Base-by-base conservation (phyloP, 2,113 vertebrate genomes). In the Centropristis striata region DNA sequence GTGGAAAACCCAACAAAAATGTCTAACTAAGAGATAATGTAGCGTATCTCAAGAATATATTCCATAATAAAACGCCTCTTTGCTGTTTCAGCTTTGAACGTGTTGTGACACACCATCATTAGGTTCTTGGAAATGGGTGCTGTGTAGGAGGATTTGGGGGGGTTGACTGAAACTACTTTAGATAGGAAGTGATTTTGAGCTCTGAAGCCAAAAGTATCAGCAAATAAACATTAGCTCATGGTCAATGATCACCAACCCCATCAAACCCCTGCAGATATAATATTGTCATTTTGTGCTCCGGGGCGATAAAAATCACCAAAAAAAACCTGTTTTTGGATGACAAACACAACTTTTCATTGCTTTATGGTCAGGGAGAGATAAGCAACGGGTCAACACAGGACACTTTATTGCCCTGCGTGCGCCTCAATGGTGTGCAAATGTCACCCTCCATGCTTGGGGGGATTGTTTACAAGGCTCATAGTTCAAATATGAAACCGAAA, bases 401-500 rank as follows among this genome's bases (percentile, higher is more conserved):
- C 57, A 44, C 37, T 49, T 39, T 68, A 53, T 36, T 50, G 53
- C 49, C 71, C 53, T 55, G 21, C 4, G 10, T 83, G 57, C 13
- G 3, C 55, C 81, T 61, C 46, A 27, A 13, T 54, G 46, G 59
- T 13, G 65, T 57, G 59, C 57, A 83, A 80, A 85, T 79, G 70
- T 80, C 67, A 69, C 68, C 25, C 36, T 80, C 41, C n/a, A 42
- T 20, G 49, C 54, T 71, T 11, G 32, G 41, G 42, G 23, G 39
- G 57, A 73, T 60, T 84, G 81, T 86, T 87, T 69, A 81, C 65
- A 67, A 78, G 61, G 66, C 70, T 69, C 55, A 63, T 2, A 69
- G 80, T 81, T 89, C 80, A 85, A 64, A 90, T 78, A 27, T 37
- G 53, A 86, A 77, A 84, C 65, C 85, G 78, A 75, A 86, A 84